A percentile compares a stretch with the other conserved stretches of the same genome.
These are phyloP conservation scores for Spea bombifrons DNA, from an alignment of 2,113 vertebrate genomes.

Conservation along the genomic window DNA sequence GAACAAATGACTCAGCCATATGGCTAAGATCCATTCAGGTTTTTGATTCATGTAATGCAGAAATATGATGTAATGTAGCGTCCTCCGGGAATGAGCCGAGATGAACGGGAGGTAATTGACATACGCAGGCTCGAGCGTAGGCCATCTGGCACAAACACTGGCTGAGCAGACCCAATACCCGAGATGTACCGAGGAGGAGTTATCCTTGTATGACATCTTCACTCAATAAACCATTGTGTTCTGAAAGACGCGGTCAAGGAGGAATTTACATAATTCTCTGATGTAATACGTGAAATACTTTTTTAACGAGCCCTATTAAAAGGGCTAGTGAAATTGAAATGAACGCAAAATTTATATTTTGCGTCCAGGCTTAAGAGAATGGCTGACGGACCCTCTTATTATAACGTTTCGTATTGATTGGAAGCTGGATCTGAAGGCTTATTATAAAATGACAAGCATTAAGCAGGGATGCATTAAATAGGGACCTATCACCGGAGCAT, in stretches of 20 bases:
- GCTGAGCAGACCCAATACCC: conserved; percentile 25
- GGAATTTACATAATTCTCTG: not conserved
- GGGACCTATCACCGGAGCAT: too few relatives aligned
- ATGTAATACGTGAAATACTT: not conserved
- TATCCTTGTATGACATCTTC: conserved; percentile 34
- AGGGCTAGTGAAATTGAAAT: too few relatives aligned
- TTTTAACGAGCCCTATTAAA: too few relatives aligned
- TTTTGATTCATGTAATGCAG: conserved; percentile 59
- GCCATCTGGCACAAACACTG: conserved; percentile 54
- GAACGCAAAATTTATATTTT: too few relatives aligned
- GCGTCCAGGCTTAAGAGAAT: too few relatives aligned
- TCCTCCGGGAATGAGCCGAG: conserved; percentile 38
- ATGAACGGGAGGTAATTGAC: conserved; percentile 19
- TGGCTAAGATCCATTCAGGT: conserved; percentile 64
- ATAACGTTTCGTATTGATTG: too few relatives aligned
- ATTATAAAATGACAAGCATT: too few relatives aligned
- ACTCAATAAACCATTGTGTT: conserved; percentile 28
- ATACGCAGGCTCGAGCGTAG: conserved; percentile 42
- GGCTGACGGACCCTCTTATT: too few relatives aligned
- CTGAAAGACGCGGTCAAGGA: not conserved
- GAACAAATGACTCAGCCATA: conserved; percentile 65
- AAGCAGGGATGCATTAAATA: too few relatives aligned
- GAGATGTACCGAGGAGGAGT: conserved; percentile 1
- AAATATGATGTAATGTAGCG: conserved; percentile 62
- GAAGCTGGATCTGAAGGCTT: too few relatives aligned